phyloP scores from a whole-genome alignment of 2,113 vertebrate species.

The Pleuronectes platessa region DNA sequence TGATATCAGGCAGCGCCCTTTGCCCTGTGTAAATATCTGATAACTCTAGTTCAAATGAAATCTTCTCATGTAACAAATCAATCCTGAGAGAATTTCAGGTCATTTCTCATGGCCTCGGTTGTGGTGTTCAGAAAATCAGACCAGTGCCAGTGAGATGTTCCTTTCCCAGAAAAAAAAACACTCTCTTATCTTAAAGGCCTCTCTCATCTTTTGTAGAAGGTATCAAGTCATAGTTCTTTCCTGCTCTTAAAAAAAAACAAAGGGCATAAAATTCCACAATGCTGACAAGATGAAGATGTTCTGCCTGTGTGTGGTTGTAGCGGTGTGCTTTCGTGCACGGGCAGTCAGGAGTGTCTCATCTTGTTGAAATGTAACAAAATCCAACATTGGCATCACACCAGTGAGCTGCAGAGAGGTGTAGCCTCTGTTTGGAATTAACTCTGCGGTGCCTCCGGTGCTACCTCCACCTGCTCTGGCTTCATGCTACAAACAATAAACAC shows the following conservation, averaged over 20 bases:
- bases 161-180: neutral
- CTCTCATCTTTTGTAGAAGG: conserved; percentile 60
- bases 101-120: conserved; percentile 7
- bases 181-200: conserved; percentile 31
- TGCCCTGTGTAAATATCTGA: neutral
- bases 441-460: neutral
- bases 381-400: conserved; percentile 16
- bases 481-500: conserved; percentile 8
- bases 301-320: neutral
- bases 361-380: conserved; percentile 30
- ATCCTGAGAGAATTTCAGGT: conserved; percentile 17
- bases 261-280: conserved; percentile 21
- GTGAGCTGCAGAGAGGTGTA: conserved; percentile 10
- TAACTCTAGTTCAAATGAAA: conserved; percentile 5
- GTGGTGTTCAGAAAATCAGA: conserved; percentile 12
- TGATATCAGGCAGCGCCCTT: neutral
- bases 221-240: conserved; percentile 38
- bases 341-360: conserved; percentile 8
- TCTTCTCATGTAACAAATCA: neutral
- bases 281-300: conserved; percentile 9
- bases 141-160: conserved; percentile 12
- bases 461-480: conserved; percentile 13
- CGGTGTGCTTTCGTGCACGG: neutral
- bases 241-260: conserved; percentile 13
- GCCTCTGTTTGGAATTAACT: conserved; percentile 20